Evolutionary conservation across 1,140 invertebrate species (phyloP), one percentile per base, ranked within the genome.

Genomic region (Drosophila pseudoobscura): DNA sequence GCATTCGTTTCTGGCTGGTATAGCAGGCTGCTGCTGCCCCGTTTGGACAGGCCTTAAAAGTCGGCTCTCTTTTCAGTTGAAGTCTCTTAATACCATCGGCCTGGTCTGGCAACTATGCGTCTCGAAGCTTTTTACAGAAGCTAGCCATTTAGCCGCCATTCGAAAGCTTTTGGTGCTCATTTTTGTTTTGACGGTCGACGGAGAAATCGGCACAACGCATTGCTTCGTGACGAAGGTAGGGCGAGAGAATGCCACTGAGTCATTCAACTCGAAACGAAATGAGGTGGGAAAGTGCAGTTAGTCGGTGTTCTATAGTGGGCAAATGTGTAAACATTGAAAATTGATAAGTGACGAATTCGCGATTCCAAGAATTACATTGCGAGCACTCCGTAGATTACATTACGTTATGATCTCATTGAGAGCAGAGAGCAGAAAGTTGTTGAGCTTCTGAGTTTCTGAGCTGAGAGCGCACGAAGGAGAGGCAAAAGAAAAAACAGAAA

Each of bases 381-480:
- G 8, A 9, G 31, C 31, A 35, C 8, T 15, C 11, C 58, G 15
- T 45, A 43, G 58, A 61, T 35, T 17, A 11, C 17, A 61, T 35
- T 17, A 11, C 24, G 3, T 11, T 41, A 45, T 64, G 58, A 64
- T 64, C 59, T 64, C 62, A 64, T n/a, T 13, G 22, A 49, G 13
- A n/a, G 5, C 1, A 56, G 22, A 49, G 13, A n/a, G 5, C 1
- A 56, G 49, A 39, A 44, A 51, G 15, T 2, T 9, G 39, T 9
- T 22, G 17, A 49, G 20, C 24, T 13, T 39, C 35, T 39, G 17
- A 49, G 20, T 17, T 11, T 39, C 35, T 39, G 35, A 39, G 35
- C 35, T 39, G 35, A 39, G 35, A 39, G 35, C 35, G 35, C 35
- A 39, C 11, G 35, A 13, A 39, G 35, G 3, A 39, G 35, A 39